Evolutionary conservation across 23 tunicate species (phyloP), one percentile per base, ranked within the genome.

Genomic region (Botrylloides violaceus): DNA sequence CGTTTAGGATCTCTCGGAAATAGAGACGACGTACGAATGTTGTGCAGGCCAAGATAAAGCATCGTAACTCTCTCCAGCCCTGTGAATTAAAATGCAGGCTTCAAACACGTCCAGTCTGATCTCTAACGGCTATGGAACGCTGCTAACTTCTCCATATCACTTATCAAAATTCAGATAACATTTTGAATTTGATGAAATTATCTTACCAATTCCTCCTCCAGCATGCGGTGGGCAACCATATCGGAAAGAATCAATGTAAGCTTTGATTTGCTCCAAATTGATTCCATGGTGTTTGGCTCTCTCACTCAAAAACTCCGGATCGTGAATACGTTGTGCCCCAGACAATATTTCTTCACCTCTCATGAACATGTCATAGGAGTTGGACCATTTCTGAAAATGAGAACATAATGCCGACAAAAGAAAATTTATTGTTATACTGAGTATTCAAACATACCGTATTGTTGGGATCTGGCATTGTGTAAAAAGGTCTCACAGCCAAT

Each of bases 1-100:
- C 99, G 84, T 71, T 94, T 94, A 21, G 99, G 99, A 50, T 94
- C 99, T 56, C 99, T 93, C 3, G 99, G 99, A 87, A 94, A 94
- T 34, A 94, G 85, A 1, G 99, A 94, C 2, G 99, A 82, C 64
- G 87, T 76, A 32, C 99, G 81, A 61, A 94, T 78, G 71, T 94
- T 94, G 76, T 86, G 94, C 36, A 94, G 79, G 12, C 99, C 99
- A 20, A 94, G 76, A 66, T 94, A 94, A 27, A 94, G 73, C 99
- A 94, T 94, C 1, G 95, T 86, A 18, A 94, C 99, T 73, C 99
- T 58, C 61, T 94, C 99, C 95, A 94, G 81, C 9, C 96, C 96
- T 87, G 70, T 3, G 65, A 65, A 35, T 32, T 35, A 7, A 80
- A 24, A n/a, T n/a, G n/a, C n/a, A n/a, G n/a, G n/a, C n/a, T n/a